phyloP scores from a whole-genome alignment of 35 echinoderm and acorn worm genomes.

The Lytechinus pictus region DNA sequence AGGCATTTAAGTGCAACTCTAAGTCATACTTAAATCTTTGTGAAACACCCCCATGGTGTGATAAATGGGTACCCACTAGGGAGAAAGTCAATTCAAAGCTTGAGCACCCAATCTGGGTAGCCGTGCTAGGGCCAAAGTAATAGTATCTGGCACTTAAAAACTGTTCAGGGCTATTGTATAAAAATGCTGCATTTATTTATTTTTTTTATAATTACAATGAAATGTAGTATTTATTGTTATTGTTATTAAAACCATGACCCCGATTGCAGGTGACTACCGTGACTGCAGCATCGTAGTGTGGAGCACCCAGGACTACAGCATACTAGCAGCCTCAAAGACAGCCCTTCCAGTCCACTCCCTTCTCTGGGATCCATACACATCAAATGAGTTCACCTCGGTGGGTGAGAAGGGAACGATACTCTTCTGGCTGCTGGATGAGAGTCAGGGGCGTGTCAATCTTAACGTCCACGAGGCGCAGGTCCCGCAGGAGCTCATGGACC shows the following conservation, averaged over 20 bases:
- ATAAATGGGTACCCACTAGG: no score
- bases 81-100: no score
- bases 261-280: conserved; percentile 83
- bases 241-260: background rate
- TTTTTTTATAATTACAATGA: no score
- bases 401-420: conserved; percentile 87
- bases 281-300: conserved; percentile 88
- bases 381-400: conserved; percentile 92
- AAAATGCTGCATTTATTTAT: no score
- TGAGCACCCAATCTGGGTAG: no score
- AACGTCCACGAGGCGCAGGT: conserved; percentile 93
- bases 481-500: conserved; percentile 82
- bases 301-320: conserved; percentile 88
- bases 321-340: conserved; percentile 87
- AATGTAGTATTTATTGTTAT: no score
- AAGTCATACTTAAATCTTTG: no score
- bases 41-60: no score
- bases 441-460: conserved; percentile 75
- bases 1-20: no score
- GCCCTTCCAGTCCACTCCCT: conserved; percentile 88
- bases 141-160: no score
- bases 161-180: no score
- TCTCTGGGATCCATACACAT: conserved; percentile 90
- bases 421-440: conserved; percentile 98
- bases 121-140: no score